Conservation (phyloP, 2,888 invertebrate species). For the Platerodrilus igneus region DNA sequence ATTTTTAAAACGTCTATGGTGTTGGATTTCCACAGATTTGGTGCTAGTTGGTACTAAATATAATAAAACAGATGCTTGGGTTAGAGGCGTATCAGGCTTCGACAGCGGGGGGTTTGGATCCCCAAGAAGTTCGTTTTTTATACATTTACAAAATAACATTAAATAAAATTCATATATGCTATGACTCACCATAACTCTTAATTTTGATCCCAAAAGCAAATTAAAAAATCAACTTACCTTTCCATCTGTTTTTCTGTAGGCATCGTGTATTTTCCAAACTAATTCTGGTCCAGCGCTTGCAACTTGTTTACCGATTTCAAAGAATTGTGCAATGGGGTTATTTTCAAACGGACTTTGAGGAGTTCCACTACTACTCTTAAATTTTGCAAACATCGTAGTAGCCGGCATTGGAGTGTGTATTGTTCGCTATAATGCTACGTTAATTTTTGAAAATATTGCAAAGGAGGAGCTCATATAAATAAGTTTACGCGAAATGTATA, state of each 20-base stretch:
- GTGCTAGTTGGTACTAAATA: too few relatives aligned
- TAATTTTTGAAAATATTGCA: constrained; percentile 12
- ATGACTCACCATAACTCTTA: too few relatives aligned
- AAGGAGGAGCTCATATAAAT: constrained; percentile 6
- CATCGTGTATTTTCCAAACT: constrained; percentile 90
- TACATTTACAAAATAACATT: too few relatives aligned
- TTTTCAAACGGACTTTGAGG: constrained; percentile 58
- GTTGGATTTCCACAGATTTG: too few relatives aligned
- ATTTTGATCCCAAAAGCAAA: too few relatives aligned
- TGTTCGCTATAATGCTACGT: constrained; percentile 8
- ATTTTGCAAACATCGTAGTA: constrained; percentile 68
- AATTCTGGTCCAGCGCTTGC: constrained; percentile 83
- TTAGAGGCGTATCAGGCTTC: too few relatives aligned
- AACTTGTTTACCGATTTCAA: constrained; percentile 77
- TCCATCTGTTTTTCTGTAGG: constrained; percentile 79
- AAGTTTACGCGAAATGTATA: constrained; percentile 8
- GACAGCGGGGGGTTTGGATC: too few relatives aligned
- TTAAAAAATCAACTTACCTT: too few relatives aligned
- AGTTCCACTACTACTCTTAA: constrained; percentile 58
- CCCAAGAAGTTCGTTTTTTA: too few relatives aligned
- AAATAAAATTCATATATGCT: too few relatives aligned
- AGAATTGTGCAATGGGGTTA: constrained; percentile 83
- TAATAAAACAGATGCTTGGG: too few relatives aligned
- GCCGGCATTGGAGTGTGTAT: constrained; percentile 39
- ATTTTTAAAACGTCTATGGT: too few relatives aligned